These are phyloP conservation scores for Melieria omissa DNA, from an alignment of 2,888 invertebrate species.

Conservation along the genomic window DNA sequence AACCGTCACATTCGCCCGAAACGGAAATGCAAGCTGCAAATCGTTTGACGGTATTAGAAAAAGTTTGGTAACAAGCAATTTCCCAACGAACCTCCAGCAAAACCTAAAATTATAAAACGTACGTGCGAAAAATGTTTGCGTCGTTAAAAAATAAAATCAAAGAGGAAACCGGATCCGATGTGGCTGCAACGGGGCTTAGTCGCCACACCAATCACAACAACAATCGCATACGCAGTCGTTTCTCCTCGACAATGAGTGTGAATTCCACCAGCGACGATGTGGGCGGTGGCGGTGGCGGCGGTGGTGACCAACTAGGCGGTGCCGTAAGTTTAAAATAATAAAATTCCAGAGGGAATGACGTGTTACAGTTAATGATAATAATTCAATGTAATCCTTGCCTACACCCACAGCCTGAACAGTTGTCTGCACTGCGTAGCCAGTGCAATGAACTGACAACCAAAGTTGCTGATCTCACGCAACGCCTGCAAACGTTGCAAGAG, in stretches of 20 bases:
- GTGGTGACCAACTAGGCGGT: constrained; percentile 39
- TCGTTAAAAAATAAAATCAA: constrained; percentile 89
- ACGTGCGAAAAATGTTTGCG: constrained; percentile 76
- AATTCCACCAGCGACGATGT: constrained; percentile 61
- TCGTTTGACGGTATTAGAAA: too few relatives aligned
- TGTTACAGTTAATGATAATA: background rate
- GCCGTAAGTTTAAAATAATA: constrained; percentile 44
- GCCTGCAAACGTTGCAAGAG: constrained; percentile 65
- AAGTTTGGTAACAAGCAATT: too few relatives aligned
- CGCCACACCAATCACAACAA: constrained; percentile 53
- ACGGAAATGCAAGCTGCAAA: too few relatives aligned
- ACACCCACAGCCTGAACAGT: constrained; percentile 56
- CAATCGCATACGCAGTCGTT: constrained; percentile 62
- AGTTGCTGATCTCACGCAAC: constrained; percentile 54
- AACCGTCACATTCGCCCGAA: too few relatives aligned
- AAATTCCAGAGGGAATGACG: background rate
- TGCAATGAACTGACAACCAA: constrained; percentile 60
- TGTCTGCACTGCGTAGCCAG: constrained; percentile 59
- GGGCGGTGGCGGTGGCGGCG: constrained; percentile 43
- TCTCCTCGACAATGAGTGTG: constrained; percentile 60
- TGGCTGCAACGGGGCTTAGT: constrained; percentile 62
- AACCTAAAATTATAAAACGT: too few relatives aligned
- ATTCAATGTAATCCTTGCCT: constrained; percentile 12
- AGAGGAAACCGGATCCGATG: constrained; percentile 87
- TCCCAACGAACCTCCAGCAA: too few relatives aligned